phyloP scores from a whole-genome alignment of 2,113 vertebrate species.

The Hipposideros armiger region DNA sequence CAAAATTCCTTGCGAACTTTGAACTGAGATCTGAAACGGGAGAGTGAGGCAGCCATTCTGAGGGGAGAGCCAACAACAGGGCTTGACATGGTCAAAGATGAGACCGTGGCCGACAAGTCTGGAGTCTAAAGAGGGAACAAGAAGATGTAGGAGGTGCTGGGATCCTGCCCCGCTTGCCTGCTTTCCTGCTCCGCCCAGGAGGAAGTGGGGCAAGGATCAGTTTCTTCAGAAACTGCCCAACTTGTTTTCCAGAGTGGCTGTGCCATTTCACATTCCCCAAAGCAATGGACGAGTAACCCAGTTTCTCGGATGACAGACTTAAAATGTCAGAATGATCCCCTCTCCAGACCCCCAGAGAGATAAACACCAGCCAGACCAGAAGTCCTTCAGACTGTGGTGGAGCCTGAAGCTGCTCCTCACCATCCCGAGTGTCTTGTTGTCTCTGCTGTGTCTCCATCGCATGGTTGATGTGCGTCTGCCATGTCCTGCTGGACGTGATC shows the following conservation, averaged over 20 bases:
- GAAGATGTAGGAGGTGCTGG: not conserved
- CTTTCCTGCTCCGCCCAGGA: not conserved
- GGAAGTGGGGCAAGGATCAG: not conserved
- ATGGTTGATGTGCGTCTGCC: not conserved
- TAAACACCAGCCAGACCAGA: not conserved
- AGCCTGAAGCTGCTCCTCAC: not conserved
- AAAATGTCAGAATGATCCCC: not conserved
- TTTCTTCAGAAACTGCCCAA: not conserved
- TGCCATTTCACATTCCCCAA: not conserved
- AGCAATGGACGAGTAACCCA: not conserved
- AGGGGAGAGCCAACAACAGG: not conserved
- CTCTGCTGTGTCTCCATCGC: too few species aligned
- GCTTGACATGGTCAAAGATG: not conserved
- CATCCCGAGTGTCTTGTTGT: not conserved
- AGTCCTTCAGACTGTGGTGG: not conserved
- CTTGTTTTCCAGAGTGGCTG: not conserved
- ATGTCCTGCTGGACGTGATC: too few species aligned
- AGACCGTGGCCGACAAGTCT: accelerated
- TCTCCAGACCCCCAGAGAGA: not conserved
- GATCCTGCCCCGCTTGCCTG: not conserved
- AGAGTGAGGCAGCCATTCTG: not conserved
- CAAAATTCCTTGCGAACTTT: too few species aligned
- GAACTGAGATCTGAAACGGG: not conserved
- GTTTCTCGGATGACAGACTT: not conserved
- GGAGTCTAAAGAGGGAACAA: not conserved